Conservation (phyloP, 2,888 invertebrate species). For the Lepeophtheirus nordmannii region DNA sequence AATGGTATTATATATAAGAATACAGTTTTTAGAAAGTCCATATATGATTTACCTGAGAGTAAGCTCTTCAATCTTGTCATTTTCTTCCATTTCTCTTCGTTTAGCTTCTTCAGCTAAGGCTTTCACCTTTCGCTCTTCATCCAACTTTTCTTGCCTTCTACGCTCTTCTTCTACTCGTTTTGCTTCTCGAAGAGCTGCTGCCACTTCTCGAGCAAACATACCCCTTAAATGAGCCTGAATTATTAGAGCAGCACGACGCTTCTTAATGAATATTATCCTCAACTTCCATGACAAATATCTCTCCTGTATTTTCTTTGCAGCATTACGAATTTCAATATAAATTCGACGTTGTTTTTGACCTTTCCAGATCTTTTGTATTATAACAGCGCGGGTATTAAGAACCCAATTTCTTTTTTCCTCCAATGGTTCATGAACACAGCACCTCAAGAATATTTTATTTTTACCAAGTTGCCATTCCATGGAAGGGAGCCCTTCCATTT, state of each 20-base stretch:
- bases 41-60: constrained; percentile 30
- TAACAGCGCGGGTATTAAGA: constrained; percentile 50
- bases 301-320: constrained; percentile 60
- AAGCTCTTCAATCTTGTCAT: constrained; percentile 43
- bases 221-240: constrained; percentile 67
- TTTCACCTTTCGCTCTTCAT: constrained; percentile 27
- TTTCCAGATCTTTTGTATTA: constrained; percentile 59
- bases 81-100: constrained; percentile 26
- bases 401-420: constrained; percentile 60
- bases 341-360: constrained; percentile 48
- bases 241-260: constrained; percentile 65
- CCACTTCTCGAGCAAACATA: constrained; percentile 73
- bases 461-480: constrained; percentile 75
- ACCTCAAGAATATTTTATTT: constrained; percentile 66
- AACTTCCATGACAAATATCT: constrained; percentile 66
- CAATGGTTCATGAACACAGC: constrained; percentile 63
- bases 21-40: neutral
- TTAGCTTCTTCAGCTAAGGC: neutral
- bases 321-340: constrained; percentile 48
- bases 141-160: constrained; percentile 29
- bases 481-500: constrained; percentile 48
- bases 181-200: constrained; percentile 67
- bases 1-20: neutral
- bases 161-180: constrained; percentile 33
- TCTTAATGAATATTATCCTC: constrained; percentile 53